Conservation (phyloP, 1,140 invertebrate genomes). For the Trichonephila inaurata region DNA sequence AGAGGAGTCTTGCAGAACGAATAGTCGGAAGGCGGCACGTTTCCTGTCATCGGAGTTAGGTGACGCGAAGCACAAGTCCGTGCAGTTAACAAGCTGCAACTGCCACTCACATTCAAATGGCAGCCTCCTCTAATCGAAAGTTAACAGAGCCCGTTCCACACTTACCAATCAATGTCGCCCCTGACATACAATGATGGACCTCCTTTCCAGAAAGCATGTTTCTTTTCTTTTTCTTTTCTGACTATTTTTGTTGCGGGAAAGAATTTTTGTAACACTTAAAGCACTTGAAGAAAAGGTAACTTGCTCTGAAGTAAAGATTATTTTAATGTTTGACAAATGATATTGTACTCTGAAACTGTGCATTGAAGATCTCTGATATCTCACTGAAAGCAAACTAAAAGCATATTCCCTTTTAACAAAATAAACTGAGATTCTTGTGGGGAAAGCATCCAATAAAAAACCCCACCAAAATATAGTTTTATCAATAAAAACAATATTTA, state of each 20-base stretch:
- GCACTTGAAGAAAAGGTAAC: background rate
- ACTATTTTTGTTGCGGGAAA: background rate
- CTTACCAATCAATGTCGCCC: constrained; percentile 59
- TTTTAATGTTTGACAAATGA: background rate
- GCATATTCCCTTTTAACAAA: no score
- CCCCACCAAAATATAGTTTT: no score
- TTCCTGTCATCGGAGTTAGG: constrained; percentile 53
- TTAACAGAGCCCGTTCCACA: constrained; percentile 26
- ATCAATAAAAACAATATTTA: no score
- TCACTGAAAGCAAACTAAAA: no score
- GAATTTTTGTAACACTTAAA: background rate
- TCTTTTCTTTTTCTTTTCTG: background rate
- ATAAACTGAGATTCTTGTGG: no score
- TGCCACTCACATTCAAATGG: constrained; percentile 75
- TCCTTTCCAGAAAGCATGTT: background rate
- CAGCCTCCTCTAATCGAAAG: constrained; percentile 70
- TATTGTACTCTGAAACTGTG: background rate
- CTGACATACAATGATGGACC: background rate
- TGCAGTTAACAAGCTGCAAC: constrained; percentile 64
- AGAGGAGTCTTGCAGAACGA: background rate
- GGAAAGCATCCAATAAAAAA: no score
- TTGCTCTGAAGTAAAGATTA: background rate
- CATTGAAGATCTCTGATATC: background rate
- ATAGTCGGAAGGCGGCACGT: constrained; percentile 45
- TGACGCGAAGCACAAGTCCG: constrained; percentile 58